Evolutionary conservation across 2,888 invertebrate genomes (phyloP), one percentile per base, ranked within the genome.

Genomic region (Muscina levida): DNA sequence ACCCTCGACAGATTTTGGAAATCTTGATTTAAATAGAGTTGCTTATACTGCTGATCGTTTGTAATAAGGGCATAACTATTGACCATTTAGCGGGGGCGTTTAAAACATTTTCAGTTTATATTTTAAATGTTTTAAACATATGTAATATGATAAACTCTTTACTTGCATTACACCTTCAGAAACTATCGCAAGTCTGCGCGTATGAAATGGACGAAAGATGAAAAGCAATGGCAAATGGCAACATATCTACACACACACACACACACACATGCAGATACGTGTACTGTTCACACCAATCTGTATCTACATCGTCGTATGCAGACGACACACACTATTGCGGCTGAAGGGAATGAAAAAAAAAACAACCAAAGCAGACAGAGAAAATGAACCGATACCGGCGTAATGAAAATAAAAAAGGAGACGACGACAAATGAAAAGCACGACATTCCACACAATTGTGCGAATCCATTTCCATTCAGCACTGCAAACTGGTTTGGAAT

Each of bases 401-500:
- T 72, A 59, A 65, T 44, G 44, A 22, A 62, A 39, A 24, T 53
- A n/a, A 39, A 39, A 53, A 73, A 37, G 65, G 56, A 74, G 56
- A 66, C 39, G 15, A 57, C 56, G 22, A 44, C 65, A 75, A 46
- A 67, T 59, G 59, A 53, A 67, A 74, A 71, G 62, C 66, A 71
- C 70, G 24, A 77, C 67, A 77, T 81, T 81, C 77, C 77, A 71
- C 24, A 56, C 56, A 56, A 75, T 31, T 31, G 31, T 31, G 31
- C 8, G 31, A 31, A 68, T 66, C 53, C 37, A 57, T 83, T 85
- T 83, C 83, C 84, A 86, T 86, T 86, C 86, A 86, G 86, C 86
- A 78, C 84, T 83, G 84, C 83, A 84, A 83, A 80, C 84, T 84
- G 76, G 80, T 86, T 86, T 85, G 24, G 39, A 85, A 86, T 85